Evolutionary conservation across 2,113 vertebrate species (phyloP).

Genomic region (Neodon shergylaensis): DNA sequence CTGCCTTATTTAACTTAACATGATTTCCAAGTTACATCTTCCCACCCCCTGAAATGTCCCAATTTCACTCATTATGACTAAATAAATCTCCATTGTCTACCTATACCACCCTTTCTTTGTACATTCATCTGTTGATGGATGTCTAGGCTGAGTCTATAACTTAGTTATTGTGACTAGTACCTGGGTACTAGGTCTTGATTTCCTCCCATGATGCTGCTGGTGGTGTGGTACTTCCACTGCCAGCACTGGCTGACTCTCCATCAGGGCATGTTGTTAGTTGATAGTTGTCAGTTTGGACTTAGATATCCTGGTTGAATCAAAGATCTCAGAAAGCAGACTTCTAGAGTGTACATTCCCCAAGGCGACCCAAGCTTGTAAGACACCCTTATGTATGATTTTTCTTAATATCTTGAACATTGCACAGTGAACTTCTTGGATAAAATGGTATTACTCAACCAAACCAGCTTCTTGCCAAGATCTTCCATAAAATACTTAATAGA

Average conservation of each 20-base stretch:
- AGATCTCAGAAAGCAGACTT: neutral
- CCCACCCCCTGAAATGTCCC: too few relatives aligned
- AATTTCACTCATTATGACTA: neutral
- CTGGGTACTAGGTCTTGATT: neutral
- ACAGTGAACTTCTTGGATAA: conserved; percentile 61
- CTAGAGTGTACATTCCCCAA: neutral
- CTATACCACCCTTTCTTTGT: neutral
- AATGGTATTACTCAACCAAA: conserved; percentile 51
- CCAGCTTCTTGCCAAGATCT: conserved; percentile 56
- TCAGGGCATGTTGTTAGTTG: neutral
- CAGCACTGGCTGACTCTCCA: neutral
- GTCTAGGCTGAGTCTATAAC: neutral
- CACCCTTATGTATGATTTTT: neutral
- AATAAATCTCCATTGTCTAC: neutral
- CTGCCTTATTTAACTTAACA: neutral
- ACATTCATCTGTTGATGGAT: neutral
- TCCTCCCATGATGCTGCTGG: neutral
- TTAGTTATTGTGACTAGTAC: neutral
- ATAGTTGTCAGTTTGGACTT: neutral
- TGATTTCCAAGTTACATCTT: neutral
- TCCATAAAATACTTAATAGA: conserved; percentile 64
- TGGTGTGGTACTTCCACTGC: fast-evolving
- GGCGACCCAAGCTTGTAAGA: neutral
- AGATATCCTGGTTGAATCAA: neutral
- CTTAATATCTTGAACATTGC: conserved; percentile 31